Evolutionary conservation across 2,113 vertebrate genomes (phyloP).

Genomic region (Callorhinus ursinus): DNA sequence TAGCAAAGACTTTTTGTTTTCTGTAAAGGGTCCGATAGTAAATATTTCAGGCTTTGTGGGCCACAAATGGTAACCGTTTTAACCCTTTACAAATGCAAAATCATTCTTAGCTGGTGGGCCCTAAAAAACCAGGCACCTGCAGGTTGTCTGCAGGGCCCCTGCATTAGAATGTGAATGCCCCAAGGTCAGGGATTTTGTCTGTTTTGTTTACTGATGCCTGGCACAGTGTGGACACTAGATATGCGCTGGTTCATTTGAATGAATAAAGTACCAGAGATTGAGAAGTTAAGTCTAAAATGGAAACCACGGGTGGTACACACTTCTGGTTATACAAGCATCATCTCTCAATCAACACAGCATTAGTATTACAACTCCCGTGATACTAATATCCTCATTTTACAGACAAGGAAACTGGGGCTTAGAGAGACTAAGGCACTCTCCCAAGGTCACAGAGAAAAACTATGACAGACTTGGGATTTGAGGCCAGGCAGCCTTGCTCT

Average conservation of each 20-base stretch:
- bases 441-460: not conserved
- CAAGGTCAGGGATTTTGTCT: not conserved
- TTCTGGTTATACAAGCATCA: not conserved
- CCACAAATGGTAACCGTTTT: not conserved
- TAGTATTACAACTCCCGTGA: not conserved
- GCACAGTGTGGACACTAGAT: not conserved
- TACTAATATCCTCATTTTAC: not conserved
- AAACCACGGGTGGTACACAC: not conserved
- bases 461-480: not conserved
- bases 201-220: not conserved
- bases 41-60: not conserved
- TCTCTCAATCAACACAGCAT: not conserved
- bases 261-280: not conserved
- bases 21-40: not conserved
- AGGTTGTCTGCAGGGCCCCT: not conserved
- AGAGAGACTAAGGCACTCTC: not conserved
- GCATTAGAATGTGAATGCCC: not conserved
- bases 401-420: not conserved
- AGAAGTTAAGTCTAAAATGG: not conserved
- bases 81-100: constrained; percentile 21
- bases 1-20: not conserved
- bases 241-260: not conserved
- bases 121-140: not conserved
- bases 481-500: not conserved
- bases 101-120: not conserved